Base-by-base conservation (phyloP, 2,797 vertebrate genomes). In the Erpetoichthys calabaricus region DNA sequence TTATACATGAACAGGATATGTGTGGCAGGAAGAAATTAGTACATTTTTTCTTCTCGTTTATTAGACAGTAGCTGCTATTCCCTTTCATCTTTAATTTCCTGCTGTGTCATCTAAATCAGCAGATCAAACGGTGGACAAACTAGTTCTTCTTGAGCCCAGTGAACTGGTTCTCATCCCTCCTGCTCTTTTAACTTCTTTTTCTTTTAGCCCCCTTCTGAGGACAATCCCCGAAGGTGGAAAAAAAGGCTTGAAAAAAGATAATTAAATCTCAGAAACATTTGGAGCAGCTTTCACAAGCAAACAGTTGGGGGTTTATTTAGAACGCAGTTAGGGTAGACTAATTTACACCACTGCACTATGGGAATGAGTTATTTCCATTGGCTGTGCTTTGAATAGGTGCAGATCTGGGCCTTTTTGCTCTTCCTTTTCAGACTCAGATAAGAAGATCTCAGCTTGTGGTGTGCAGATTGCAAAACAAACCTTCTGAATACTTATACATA, bases 171-270 rank as follows among this genome's bases (percentile, higher is more conserved):
- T 45, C 70, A 44, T 56, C 43, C 75, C 71, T 75, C 68, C 72
- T 72, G 42, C 67, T 75, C 74, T 76, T 78, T 79, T 79, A 76
- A 81, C 79, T 83, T 82, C 80, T 76, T 73, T 68, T 81, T 83
- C 80, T 78, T 79, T 84, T 81, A 83, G 72, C 79, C 81, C 76
- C 77, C 80, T 64, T 73, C 76, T 55, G 80, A 75, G 77, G 71
- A 78, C 77, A 80, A 80, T 86, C 82, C 78, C 83, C 75, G 78
- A 82, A 84, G 82, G 78, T 81, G 80, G 77, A 82, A 72, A 76
- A 75, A 81, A 80, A 42, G n/a, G 56, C 63, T 78, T 74, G 78
- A 79, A 79, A 76, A 78, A 78, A 79, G 79, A 82, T 83, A 84
- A 82, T 84, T 85, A 84, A 78, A 82, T 79, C 78, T 61, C 51